These are phyloP conservation scores for Troides oblongomaculatus DNA, from an alignment of 2,888 invertebrate species.

Conservation along the genomic window DNA sequence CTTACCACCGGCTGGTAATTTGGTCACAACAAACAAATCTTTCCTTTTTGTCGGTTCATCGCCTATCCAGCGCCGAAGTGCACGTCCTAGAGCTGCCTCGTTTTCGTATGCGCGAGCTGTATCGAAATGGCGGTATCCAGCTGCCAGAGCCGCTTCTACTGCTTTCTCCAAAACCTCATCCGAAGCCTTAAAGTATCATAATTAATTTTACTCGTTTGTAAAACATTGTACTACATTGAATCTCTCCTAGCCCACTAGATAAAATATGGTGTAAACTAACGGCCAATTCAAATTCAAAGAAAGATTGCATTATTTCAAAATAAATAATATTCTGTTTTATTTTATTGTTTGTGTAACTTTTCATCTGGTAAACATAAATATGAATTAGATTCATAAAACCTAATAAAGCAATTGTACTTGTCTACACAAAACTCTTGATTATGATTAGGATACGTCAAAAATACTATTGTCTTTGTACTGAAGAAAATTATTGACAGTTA, in stretches of 20 bases:
- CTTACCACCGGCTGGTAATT: slow-evolving; percentile 84
- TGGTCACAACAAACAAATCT: slow-evolving; percentile 91
- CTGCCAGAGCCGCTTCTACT: slow-evolving; percentile 84
- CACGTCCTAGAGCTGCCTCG: slow-evolving; percentile 86
- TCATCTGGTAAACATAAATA: not conserved
- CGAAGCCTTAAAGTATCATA: slow-evolving; percentile 54
- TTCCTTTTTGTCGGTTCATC: slow-evolving; percentile 84
- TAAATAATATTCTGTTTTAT: too few species aligned
- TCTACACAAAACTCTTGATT: slow-evolving; percentile 4
- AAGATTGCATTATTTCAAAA: too few species aligned
- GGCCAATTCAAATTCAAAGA: too few species aligned
- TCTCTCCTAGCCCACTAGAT: too few species aligned
- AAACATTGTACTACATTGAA: too few species aligned
- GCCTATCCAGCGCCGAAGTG: slow-evolving; percentile 85
- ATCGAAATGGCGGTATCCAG: slow-evolving; percentile 92
- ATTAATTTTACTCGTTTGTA: too few species aligned
- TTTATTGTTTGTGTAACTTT: too few species aligned
- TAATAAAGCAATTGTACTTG: not conserved
- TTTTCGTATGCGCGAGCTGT: slow-evolving; percentile 89
- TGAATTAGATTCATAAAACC: slow-evolving; percentile 8
- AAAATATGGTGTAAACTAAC: too few species aligned
- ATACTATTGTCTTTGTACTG: not conserved
- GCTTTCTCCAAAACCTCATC: slow-evolving; percentile 84
- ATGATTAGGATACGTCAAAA: not conserved
- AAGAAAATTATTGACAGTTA: slow-evolving; percentile 10